Evolutionary conservation across 1,140 invertebrate species (phyloP), one percentile per base, ranked within the genome.

Genomic region (Eulimnadia texana): DNA sequence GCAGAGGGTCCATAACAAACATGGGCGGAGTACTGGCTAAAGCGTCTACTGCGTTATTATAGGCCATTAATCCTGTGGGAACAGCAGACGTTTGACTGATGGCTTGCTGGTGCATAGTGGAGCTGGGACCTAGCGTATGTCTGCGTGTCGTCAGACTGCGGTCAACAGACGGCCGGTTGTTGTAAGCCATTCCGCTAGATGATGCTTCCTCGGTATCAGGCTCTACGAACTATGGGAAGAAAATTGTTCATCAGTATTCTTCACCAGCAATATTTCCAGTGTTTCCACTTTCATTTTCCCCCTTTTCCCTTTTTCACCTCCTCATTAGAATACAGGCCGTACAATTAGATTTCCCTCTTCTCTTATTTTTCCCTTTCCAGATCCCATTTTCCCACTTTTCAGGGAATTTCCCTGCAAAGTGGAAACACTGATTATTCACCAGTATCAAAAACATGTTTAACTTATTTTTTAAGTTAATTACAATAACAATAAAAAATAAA

Each of bases 121-220:
- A 88, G 3, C 90, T 90, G 6, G 92, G 91, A 2, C 93, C 91
- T 16, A 96, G 90, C 0, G 93, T 96, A 70, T 96, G 92, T 55
- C 92, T 78, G 60, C 92, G 76, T 52, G 86, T 83, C 1, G 79
- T 76, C 60, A 75, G 70, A 65, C 77, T 57, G 13, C 55, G 27
- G 19, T 52, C 60, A 13, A 25, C 27, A 33, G n/a, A 23, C 29
- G 49, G 29, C 16, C 50, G 22, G 60, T 13, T 27, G 10, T 23
- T n/a, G 64, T 64, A 64, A 24, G 27, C 72, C 69, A 56, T 74
- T 60, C 66, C 53, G 68, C 73, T 57, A 69, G 65, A 47, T 16
- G 63, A 68, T 22, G 71, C 71, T 13, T 84, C 82, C 10, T 81
- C 74, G 42, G 76, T 68, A 65, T 82, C 81, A 58, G 77, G 72